phyloP scores from a whole-genome alignment of 2,888 invertebrate genomes.

The Tinea pellionella region DNA sequence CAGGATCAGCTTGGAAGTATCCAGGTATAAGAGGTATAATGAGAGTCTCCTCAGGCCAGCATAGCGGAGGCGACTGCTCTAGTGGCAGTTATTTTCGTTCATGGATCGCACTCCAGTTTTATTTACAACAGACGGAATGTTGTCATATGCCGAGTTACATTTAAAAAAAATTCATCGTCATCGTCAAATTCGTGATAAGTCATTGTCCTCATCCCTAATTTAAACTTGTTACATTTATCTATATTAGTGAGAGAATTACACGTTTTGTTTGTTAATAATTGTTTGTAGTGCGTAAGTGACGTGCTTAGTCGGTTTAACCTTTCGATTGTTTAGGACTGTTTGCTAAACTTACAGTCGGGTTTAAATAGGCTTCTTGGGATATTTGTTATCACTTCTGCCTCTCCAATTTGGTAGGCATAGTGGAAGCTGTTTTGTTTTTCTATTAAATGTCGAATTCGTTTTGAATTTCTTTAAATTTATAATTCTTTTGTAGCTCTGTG shows the following conservation, averaged over 20 bases:
- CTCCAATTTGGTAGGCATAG: not conserved
- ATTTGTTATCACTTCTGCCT: not conserved
- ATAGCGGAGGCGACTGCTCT: too few species aligned
- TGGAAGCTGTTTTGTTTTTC: not conserved
- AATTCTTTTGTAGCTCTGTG: too few species aligned
- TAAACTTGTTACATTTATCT: constrained; percentile 5
- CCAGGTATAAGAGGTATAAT: too few species aligned
- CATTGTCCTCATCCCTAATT: not conserved
- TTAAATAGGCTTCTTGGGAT: not conserved
- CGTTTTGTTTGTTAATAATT: not conserved
- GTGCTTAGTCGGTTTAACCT: not conserved
- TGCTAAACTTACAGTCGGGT: not conserved
- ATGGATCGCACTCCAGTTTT: too few species aligned
- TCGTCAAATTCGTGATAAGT: too few species aligned
- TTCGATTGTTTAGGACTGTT: not conserved
- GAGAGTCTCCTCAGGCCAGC: too few species aligned
- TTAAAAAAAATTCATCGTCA: too few species aligned
- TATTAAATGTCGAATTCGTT: too few species aligned
- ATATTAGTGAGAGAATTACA: not conserved
- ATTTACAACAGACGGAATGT: too few species aligned
- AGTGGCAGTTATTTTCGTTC: too few species aligned
- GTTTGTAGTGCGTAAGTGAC: not conserved
- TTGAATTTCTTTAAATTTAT: not conserved
- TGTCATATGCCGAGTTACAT: too few species aligned
- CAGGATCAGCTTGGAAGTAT: too few species aligned